Conservation (phyloP, 2,113 vertebrate genomes). For the Microcebus jonahi region DNA sequence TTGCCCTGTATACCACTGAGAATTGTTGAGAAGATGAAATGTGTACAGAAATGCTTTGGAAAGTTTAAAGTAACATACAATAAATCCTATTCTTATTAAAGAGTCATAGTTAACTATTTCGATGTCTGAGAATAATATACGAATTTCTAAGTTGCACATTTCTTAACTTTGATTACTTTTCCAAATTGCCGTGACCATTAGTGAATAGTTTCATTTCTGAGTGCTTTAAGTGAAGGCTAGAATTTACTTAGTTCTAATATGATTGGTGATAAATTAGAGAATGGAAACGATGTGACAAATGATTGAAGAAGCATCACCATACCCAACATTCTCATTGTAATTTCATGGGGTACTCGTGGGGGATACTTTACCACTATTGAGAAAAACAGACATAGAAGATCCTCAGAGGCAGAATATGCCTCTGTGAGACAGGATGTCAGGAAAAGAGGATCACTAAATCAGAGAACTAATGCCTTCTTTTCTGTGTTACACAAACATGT, state of each 20-base stretch:
- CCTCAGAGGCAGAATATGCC: background rate
- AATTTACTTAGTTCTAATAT: background rate
- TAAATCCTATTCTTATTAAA: slow-evolving; percentile 42
- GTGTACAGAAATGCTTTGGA: slow-evolving; percentile 54
- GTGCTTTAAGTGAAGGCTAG: background rate
- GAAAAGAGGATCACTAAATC: background rate
- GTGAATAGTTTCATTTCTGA: background rate
- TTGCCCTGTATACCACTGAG: slow-evolving; percentile 48
- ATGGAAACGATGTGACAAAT: background rate
- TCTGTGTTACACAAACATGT: background rate
- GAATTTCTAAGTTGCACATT: background rate
- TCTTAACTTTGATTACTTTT: background rate
- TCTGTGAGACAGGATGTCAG: background rate
- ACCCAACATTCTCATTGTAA: background rate
- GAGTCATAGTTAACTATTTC: slow-evolving; percentile 28
- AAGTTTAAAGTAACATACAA: slow-evolving; percentile 40
- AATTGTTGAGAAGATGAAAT: slow-evolving; percentile 49
- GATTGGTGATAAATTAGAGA: background rate
- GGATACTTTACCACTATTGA: background rate
- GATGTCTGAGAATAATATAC: background rate
- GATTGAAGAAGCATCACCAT: background rate
- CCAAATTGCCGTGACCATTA: background rate
- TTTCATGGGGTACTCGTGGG: background rate
- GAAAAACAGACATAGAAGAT: background rate
- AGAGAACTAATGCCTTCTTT: background rate